Conservation (phyloP, 2,888 invertebrate species). For the Dichetophora obliterata region DNA sequence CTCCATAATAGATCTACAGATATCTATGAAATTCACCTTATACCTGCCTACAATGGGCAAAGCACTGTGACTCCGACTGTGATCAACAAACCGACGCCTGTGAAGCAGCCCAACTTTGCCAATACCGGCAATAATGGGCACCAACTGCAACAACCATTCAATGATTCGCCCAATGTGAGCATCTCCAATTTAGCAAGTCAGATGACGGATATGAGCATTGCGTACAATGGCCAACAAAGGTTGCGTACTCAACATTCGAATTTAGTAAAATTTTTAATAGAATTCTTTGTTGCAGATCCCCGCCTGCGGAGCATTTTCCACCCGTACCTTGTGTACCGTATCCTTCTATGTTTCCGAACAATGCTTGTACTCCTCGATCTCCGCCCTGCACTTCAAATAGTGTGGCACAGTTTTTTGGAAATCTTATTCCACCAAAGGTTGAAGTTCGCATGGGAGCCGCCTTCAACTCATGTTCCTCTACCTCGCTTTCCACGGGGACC, state of each 20-base stretch:
- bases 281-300: not conserved
- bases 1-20: constrained; percentile 69
- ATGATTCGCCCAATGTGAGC: constrained; percentile 37
- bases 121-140: constrained; percentile 54
- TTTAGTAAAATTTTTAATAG: not conserved
- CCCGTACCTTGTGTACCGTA: constrained; percentile 50
- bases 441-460: constrained; percentile 63
- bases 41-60: constrained; percentile 74
- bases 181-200: constrained; percentile 61
- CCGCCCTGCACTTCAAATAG: constrained; percentile 50
- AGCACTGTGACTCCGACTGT: constrained; percentile 62
- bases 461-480: constrained; percentile 38
- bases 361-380: constrained; percentile 27
- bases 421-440: constrained; percentile 69
- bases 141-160: constrained; percentile 2
- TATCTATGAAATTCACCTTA: constrained; percentile 82
- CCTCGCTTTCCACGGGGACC: constrained; percentile 40
- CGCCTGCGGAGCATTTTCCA: constrained; percentile 48
- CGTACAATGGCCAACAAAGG: constrained; percentile 55
- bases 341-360: constrained; percentile 30
- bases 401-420: constrained; percentile 65
- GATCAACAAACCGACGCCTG: constrained; percentile 69
- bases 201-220: constrained; percentile 65
- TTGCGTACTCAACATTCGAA: constrained; percentile 28
- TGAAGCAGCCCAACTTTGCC: constrained; percentile 67